Conservation (phyloP, 2,888 invertebrate species). For the Dugesia japonica region DNA sequence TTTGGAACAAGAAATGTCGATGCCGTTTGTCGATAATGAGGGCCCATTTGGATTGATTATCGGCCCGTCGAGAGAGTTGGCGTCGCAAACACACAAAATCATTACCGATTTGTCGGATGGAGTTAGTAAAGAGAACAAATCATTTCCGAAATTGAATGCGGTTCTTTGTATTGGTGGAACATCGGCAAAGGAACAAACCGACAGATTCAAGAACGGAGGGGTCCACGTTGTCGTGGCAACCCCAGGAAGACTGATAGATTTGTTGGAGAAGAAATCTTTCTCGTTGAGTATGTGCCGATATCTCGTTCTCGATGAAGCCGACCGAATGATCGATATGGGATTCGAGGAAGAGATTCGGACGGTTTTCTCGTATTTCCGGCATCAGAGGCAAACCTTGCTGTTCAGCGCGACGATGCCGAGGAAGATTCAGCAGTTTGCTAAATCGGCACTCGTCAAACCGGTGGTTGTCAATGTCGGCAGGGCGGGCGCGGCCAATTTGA, state of each 20-base stretch:
- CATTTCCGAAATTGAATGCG: constrained; percentile 61
- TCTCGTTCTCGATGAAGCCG: constrained; percentile 92
- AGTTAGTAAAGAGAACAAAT: constrained; percentile 44
- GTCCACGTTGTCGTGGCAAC: constrained; percentile 97
- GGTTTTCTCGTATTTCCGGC: constrained; percentile 80
- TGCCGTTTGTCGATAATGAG: constrained; percentile 67
- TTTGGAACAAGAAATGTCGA: constrained; percentile 74
- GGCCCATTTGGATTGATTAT: constrained; percentile 72
- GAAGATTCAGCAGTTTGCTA: constrained; percentile 92
- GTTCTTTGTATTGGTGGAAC: constrained; percentile 88
- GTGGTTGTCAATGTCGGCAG: constrained; percentile 94
- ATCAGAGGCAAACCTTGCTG: constrained; percentile 80
- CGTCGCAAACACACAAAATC: constrained; percentile 85
- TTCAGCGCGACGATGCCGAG: constrained; percentile 99
- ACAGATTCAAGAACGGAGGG: constrained; percentile 67
- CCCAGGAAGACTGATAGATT: constrained; percentile 89
- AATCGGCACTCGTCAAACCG: constrained; percentile 83
- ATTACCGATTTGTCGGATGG: constrained; percentile 65
- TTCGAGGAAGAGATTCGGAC: constrained; percentile 97
- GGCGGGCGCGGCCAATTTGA: constrained; percentile 89
- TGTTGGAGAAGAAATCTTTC: constrained; percentile 92
- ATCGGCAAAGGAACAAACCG: constrained; percentile 76
- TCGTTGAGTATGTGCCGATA: constrained; percentile 63
- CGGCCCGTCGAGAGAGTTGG: constrained; percentile 88
- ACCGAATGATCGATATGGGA: constrained; percentile 98